Evolutionary conservation across 2,797 vertebrate genomes (phyloP), one percentile per base, ranked within the genome.

Genomic region (Natrix natrix): DNA sequence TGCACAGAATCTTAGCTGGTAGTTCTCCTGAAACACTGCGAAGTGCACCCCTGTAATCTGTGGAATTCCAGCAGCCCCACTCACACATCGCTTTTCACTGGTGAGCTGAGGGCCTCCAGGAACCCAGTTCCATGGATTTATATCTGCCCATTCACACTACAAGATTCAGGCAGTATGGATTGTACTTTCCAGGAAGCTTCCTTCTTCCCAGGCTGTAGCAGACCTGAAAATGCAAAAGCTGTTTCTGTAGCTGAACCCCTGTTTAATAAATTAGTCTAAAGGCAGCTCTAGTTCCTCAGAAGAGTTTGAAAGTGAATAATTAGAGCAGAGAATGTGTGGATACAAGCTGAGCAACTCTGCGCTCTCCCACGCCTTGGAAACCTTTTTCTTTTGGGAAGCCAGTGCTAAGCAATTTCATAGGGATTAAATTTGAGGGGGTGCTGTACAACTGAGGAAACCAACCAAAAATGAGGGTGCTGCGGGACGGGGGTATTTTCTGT

Each of bases 221-320:
- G 63, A 14, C 22, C 56, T 78, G 61, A 63, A 78, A 91, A 88
- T 28, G 43, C 55, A 28, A 74, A 91, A 57, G 60, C 54, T 55
- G 43, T 37, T 43, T 88, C 56, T 28, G 54, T 59, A 59, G 32
- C 89, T 60, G 59, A 90, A 69, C 66, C 93, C 83, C 86, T 91
- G 57, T 89, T 92, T 91, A 92, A 86, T 94, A 94, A 91, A 92
- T 92, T 83, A 91, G 52, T 52, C 57, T 88, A 66, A 91, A 91
- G 59, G 54, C 89, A 92, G 69, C 57, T 32, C 32, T 83, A 74
- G 87, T 63, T 88, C 52, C 86, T 94, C 66, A 86, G 87, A 91
- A 89, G 93, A 63, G 88, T 92, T 37, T 88, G 66, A 78, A 86
- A 91, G 86, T 57, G 54, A 37, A 91, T 91, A 92, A 94, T 90